phyloP scores from a whole-genome alignment of 1,140 invertebrate species.

The Adelges cooleyi region DNA sequence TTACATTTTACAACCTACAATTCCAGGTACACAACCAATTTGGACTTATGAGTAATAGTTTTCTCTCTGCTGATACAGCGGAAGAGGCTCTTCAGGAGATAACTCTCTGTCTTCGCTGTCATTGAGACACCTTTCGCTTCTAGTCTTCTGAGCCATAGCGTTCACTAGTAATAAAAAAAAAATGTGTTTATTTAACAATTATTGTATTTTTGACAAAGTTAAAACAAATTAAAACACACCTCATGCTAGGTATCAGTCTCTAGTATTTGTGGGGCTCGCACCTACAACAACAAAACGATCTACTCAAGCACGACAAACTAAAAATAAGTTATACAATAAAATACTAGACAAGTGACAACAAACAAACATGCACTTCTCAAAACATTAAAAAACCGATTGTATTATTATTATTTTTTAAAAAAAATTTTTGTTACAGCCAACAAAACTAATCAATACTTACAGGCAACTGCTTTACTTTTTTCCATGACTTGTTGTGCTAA shows the following conservation, averaged over 20 bases:
- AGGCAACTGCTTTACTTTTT: slow-evolving; percentile 84
- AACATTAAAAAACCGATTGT: slow-evolving; percentile 15
- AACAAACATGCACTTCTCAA: slow-evolving; percentile 29
- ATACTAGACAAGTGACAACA: no score
- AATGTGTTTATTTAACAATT: not conserved
- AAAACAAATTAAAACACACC: slow-evolving; percentile 14
- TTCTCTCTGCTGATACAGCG: slow-evolving; percentile 70
- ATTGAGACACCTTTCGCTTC: slow-evolving; percentile 38
- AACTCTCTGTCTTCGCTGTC: slow-evolving; percentile 52
- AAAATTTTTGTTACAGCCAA: no score
- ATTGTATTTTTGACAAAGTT: not conserved
- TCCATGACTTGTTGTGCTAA: slow-evolving; percentile 87
- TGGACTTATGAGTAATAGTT: slow-evolving; percentile 64
- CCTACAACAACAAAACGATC: slow-evolving; percentile 25
- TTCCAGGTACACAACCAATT: slow-evolving; percentile 6
- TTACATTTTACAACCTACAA: slow-evolving; percentile 18
- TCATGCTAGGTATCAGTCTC: slow-evolving; percentile 19
- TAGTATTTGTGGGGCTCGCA: slow-evolving; percentile 26
- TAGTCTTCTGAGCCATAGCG: slow-evolving; percentile 50
- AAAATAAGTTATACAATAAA: not conserved
- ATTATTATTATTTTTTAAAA: not conserved
- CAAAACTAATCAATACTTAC: slow-evolving; percentile 43
- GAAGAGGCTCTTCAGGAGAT: slow-evolving; percentile 54
- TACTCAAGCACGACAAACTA: slow-evolving; percentile 21
- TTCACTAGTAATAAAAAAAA: slow-evolving; percentile 46